phyloP scores from a whole-genome alignment of 2,888 invertebrate genomes.

The Daptonema setosum region DNA sequence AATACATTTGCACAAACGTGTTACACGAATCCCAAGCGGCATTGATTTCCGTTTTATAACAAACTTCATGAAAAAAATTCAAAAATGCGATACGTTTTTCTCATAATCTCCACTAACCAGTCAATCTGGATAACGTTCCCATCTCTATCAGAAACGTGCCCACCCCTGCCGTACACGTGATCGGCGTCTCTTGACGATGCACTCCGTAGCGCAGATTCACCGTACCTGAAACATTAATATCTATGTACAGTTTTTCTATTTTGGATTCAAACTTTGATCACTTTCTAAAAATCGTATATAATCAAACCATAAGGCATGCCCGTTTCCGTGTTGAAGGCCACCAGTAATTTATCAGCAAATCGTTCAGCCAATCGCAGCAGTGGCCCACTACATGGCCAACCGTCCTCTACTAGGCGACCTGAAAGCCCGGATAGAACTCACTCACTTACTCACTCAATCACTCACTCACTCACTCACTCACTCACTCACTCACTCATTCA shows the following conservation, averaged over 20 bases:
- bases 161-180: conserved; percentile 92
- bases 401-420: conserved; percentile 45
- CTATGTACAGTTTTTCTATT: background rate
- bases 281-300: background rate
- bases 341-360: conserved; percentile 68
- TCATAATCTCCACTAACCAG: conserved; percentile 11
- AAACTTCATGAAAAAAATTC: too few species aligned
- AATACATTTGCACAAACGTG: too few species aligned
- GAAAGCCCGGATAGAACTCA: too few species aligned
- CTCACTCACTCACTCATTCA: too few species aligned
- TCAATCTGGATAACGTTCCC: conserved; percentile 38
- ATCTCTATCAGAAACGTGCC: conserved; percentile 92
- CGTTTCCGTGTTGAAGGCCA: conserved; percentile 30
- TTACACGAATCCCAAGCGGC: too few species aligned
- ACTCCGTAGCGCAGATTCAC: conserved; percentile 60
- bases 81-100: background rate
- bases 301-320: conserved; percentile 8
- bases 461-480: too few species aligned
- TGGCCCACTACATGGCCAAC: conserved; percentile 95
- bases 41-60: too few species aligned
- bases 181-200: conserved; percentile 73
- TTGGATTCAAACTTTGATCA: background rate
- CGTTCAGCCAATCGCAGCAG: conserved; percentile 73
- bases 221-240: conserved; percentile 44
- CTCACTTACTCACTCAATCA: too few species aligned